phyloP scores from a whole-genome alignment of 2,113 vertebrate genomes.

The Erpornis zantholeuca region DNA sequence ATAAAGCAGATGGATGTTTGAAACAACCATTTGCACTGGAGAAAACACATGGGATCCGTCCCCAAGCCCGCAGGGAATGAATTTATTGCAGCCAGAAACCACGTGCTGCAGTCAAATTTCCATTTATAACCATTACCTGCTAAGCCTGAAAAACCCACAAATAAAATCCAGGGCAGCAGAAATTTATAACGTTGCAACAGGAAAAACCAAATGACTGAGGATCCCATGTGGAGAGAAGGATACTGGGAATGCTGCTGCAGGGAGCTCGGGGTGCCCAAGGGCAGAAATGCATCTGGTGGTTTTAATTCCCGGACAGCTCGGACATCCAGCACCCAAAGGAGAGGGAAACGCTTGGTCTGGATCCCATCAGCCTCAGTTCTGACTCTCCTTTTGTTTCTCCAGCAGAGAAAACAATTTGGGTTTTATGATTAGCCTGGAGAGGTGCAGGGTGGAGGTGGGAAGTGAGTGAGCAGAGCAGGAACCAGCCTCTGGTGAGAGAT shows the following conservation, averaged over 20 bases:
- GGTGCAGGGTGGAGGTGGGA: neutral
- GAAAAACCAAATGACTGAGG: neutral
- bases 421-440: neutral
- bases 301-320: neutral
- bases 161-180: neutral
- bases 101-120: neutral
- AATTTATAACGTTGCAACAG: neutral
- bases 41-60: neutral
- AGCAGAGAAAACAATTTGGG: neutral
- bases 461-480: neutral
- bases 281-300: neutral
- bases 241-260: neutral
- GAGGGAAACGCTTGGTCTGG: neutral
- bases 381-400: neutral
- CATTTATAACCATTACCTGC: neutral
- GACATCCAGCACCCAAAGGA: neutral
- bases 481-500: neutral
- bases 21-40: neutral
- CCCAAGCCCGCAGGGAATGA: neutral
- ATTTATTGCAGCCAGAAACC: neutral
- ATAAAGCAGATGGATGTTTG: conserved; percentile 27
- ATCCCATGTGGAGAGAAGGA: neutral
- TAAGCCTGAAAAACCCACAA: neutral
- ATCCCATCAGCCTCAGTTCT: neutral
- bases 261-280: neutral